A percentile compares a stretch with the other conserved stretches of the same genome.
phyloP scores from a whole-genome alignment of 2,797 vertebrate genomes.

The Picus viridis region DNA sequence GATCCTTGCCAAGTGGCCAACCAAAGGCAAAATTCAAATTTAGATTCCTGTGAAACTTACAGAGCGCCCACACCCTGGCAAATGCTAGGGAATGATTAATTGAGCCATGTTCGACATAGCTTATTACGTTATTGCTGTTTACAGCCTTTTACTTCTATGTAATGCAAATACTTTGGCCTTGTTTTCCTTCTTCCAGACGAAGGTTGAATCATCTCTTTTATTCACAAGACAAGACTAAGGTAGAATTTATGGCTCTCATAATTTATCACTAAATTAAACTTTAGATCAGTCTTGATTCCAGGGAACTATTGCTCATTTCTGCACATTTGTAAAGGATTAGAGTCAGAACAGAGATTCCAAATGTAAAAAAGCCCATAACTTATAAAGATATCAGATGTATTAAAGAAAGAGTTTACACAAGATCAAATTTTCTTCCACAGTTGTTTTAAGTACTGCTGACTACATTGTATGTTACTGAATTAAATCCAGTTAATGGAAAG shows the following conservation, averaged over 20 bases:
- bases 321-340: neutral
- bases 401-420: neutral
- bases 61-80: slow-evolving; percentile 71
- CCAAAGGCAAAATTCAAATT: slow-evolving; percentile 85
- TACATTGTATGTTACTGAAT: neutral
- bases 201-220: slow-evolving; percentile 77
- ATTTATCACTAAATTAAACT: neutral
- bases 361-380: fast-evolving
- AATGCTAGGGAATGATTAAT: slow-evolving; percentile 79
- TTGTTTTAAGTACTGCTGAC: neutral
- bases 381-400: neutral
- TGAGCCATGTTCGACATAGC: slow-evolving; percentile 81
- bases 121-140: slow-evolving; percentile 84
- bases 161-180: slow-evolving; percentile 72
- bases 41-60: slow-evolving; percentile 84
- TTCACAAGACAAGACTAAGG: slow-evolving; percentile 65
- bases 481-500: neutral
- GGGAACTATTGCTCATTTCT: neutral
- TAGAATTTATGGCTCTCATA: neutral
- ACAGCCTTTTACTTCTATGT: slow-evolving; percentile 59
- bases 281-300: neutral
- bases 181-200: slow-evolving; percentile 36
- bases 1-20: slow-evolving; percentile 76
- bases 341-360: neutral
- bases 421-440: neutral